These are phyloP conservation scores for Pluvianellus socialis DNA, from an alignment of 2,113 vertebrate species.

Conservation along the genomic window DNA sequence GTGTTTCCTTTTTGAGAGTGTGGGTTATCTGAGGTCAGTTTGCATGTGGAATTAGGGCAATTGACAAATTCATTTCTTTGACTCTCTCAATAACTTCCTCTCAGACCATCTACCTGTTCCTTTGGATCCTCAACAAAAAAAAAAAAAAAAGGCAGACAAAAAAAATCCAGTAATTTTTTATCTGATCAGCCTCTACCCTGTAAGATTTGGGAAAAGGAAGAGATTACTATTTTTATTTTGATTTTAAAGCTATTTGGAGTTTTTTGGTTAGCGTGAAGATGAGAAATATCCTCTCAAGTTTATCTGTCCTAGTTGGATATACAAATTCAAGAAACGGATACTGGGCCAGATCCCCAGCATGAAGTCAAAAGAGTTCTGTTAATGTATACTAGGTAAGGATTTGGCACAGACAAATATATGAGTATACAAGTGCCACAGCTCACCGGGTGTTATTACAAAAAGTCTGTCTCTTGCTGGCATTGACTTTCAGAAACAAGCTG, in stretches of 20 bases:
- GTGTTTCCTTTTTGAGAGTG: background rate
- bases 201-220: background rate
- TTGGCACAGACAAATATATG: slow-evolving; percentile 11
- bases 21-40: background rate
- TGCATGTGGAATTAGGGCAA: background rate
- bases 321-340: slow-evolving; percentile 14
- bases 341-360: slow-evolving; percentile 17
- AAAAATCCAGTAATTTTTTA: background rate
- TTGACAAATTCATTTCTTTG: background rate
- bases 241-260: background rate
- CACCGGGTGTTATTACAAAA: slow-evolving; percentile 42
- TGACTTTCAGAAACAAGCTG: slow-evolving; percentile 70
- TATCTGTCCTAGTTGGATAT: background rate
- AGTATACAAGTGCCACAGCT: slow-evolving; percentile 39
- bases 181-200: background rate
- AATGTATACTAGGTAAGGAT: slow-evolving; percentile 42
- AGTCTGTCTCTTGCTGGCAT: slow-evolving; percentile 61
- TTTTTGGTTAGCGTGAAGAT: background rate
- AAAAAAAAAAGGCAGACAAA: background rate
- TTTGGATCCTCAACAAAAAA: background rate
- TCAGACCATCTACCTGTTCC: background rate
- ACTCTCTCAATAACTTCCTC: background rate
- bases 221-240: background rate
- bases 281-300: background rate
- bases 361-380: slow-evolving; percentile 21